phyloP scores from a whole-genome alignment of 2,888 invertebrate species.

The Chymomyza fuscimana region DNA sequence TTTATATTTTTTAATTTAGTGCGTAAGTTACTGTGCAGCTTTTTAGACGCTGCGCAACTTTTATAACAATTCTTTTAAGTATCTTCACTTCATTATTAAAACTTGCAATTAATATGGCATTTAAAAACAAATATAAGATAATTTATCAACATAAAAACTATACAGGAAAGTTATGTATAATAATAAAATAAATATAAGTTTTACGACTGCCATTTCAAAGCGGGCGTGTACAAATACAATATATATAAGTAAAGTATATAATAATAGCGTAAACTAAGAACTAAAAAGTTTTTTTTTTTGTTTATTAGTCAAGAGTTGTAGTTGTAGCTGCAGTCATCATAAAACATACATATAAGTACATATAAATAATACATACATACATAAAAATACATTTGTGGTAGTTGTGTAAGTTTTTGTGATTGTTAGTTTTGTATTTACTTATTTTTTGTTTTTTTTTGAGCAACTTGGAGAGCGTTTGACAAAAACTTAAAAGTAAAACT shows the following conservation, averaged over 20 bases:
- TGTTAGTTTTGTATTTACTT: neutral
- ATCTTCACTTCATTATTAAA: conserved; percentile 13
- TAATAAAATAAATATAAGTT: conserved; percentile 58
- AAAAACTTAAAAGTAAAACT: conserved; percentile 47
- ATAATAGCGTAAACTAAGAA: conserved; percentile 39
- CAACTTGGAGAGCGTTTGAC: conserved; percentile 61
- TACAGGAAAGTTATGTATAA: conserved; percentile 26
- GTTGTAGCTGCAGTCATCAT: conserved; percentile 31
- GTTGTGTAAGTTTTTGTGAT: conserved; percentile 34
- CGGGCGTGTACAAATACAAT: neutral
- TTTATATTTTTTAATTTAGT: neutral
- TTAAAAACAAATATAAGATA: conserved; percentile 31
- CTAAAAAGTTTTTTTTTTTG: conserved; percentile 33
- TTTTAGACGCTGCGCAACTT: conserved; percentile 19
- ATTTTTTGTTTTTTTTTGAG: conserved; percentile 45
- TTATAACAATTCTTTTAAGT: conserved; percentile 13
- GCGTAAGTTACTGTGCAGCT: conserved; percentile 25
- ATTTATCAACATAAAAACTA: conserved; percentile 44
- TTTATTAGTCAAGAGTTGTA: conserved; percentile 40
- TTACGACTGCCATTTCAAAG: neutral
- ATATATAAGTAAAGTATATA: neutral
- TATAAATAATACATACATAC: conserved; percentile 18
- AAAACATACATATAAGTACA: conserved; percentile 43
- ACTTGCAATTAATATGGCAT: conserved; percentile 40
- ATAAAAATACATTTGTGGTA: conserved; percentile 61